Conservation (phyloP, 2,888 invertebrate species). For the Hydropsyche betteni region DNA sequence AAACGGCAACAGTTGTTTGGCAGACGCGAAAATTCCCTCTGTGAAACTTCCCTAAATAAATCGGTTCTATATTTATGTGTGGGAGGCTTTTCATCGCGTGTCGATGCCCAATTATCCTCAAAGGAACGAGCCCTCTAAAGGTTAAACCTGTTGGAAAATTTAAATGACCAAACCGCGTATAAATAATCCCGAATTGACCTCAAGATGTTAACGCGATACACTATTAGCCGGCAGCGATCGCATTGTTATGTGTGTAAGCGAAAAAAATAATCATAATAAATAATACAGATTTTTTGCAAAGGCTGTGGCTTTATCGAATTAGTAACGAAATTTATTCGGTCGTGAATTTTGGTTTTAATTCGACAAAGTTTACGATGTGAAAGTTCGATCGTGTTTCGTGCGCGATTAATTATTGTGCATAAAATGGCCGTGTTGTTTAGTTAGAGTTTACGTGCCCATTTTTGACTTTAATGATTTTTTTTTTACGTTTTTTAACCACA, state of each 20-base stretch:
- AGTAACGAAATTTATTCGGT: too few relatives aligned
- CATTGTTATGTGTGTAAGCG: neutral
- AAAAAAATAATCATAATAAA: too few relatives aligned
- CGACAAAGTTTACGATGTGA: too few relatives aligned
- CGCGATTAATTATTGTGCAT: too few relatives aligned
- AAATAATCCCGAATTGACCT: conserved; percentile 18
- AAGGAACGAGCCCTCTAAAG: conserved; percentile 17
- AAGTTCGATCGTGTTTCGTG: too few relatives aligned
- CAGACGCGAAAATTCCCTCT: conserved; percentile 11
- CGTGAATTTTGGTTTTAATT: too few relatives aligned
- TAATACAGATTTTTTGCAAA: too few relatives aligned
- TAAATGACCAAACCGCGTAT: conserved; percentile 15
- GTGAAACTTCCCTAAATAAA: neutral
- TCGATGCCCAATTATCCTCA: conserved; percentile 27
- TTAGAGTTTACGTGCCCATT: too few relatives aligned
- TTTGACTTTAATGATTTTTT: too few relatives aligned
- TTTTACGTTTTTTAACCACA: too few relatives aligned
- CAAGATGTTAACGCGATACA: conserved; percentile 23
- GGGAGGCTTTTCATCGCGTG: conserved; percentile 19
- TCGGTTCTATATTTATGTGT: neutral
- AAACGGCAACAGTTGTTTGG: neutral
- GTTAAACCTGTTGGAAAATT: conserved; percentile 28
- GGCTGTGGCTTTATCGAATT: too few relatives aligned
- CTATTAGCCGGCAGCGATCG: neutral
- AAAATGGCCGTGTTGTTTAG: too few relatives aligned